These are phyloP conservation scores for Oscarella lobularis DNA, from an alignment of 37 sponge, comb jelly and placozoan species.

Conservation along the genomic window DNA sequence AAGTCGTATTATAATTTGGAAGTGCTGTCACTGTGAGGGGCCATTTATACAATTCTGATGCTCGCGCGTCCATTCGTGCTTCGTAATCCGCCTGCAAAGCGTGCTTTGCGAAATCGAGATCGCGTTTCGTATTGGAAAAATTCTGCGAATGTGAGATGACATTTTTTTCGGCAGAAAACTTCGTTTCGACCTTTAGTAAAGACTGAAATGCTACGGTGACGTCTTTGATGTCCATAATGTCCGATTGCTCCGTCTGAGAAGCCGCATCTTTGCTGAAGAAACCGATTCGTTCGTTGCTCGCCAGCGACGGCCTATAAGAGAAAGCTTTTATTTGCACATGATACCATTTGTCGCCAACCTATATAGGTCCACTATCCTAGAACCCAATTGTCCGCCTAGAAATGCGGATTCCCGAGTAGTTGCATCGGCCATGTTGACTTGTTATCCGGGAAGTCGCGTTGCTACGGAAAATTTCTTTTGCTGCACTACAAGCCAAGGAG, in stretches of 20 bases:
- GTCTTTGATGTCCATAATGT: neutral
- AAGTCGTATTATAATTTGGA: no score
- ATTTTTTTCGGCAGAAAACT: no score
- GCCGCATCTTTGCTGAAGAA: neutral
- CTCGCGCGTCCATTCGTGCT: neutral
- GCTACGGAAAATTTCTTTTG: no score
- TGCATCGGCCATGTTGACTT: no score
- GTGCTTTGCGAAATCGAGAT: neutral
- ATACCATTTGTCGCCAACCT: no score
- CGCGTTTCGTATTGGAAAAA: neutral
- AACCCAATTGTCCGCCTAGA: no score
- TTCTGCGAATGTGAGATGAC: neutral
- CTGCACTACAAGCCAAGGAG: no score
- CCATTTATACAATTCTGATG: neutral
- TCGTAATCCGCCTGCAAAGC: neutral
- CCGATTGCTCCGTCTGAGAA: constrained; percentile 9
- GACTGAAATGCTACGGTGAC: neutral
- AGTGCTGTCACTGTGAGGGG: constrained; percentile 32
- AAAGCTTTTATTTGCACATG: no score
- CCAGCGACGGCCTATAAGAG: neutral
- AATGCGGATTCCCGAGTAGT: no score
- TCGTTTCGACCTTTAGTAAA: no score
- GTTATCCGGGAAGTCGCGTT: no score
- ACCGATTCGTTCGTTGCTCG: neutral
- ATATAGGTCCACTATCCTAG: no score